Percentiles rank a stretch among this genome's conserved stretches.
Conservation (phyloP, 1,140 invertebrate species). For the Helicoverpa armigera region DNA sequence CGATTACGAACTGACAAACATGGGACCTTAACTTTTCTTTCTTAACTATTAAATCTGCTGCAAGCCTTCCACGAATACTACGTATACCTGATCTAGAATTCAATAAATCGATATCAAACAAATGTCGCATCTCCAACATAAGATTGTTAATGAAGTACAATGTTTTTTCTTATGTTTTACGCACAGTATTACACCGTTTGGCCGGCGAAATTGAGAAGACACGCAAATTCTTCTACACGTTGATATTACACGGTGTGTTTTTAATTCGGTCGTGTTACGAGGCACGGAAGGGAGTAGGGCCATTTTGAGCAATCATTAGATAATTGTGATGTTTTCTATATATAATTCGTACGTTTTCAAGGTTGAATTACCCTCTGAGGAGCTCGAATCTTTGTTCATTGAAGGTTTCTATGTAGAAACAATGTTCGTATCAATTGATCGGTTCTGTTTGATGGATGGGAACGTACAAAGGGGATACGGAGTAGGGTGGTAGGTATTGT, state of each 20-base stretch:
- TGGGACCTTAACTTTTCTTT: too few relatives aligned
- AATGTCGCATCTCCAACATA: slow-evolving; percentile 24
- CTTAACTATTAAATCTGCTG: too few relatives aligned
- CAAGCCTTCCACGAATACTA: too few relatives aligned
- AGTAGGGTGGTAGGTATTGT: too few relatives aligned
- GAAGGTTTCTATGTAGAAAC: not conserved
- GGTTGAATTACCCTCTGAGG: not conserved
- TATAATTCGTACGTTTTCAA: slow-evolving; percentile 3
- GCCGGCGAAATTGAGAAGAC: slow-evolving; percentile 72
- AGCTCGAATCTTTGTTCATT: not conserved
- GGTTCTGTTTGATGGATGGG: too few relatives aligned
- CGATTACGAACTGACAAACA: too few relatives aligned
- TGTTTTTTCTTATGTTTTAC: slow-evolving; percentile 75
- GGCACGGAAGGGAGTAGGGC: slow-evolving; percentile 57
- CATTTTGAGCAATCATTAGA: slow-evolving; percentile 19
- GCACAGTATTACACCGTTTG: slow-evolving; percentile 65
- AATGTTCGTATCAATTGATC: not conserved
- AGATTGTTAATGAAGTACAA: slow-evolving; percentile 70
- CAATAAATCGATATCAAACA: not conserved
- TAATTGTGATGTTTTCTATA: slow-evolving; percentile 43
- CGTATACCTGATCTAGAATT: too few relatives aligned
- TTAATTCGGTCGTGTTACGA: slow-evolving; percentile 51
- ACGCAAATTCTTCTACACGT: slow-evolving; percentile 41
- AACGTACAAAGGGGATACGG: too few relatives aligned
- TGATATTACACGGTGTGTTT: slow-evolving; percentile 13